Base-by-base conservation (phyloP, 2,113 vertebrate genomes). In the Tragelaphus imberbis region DNA sequence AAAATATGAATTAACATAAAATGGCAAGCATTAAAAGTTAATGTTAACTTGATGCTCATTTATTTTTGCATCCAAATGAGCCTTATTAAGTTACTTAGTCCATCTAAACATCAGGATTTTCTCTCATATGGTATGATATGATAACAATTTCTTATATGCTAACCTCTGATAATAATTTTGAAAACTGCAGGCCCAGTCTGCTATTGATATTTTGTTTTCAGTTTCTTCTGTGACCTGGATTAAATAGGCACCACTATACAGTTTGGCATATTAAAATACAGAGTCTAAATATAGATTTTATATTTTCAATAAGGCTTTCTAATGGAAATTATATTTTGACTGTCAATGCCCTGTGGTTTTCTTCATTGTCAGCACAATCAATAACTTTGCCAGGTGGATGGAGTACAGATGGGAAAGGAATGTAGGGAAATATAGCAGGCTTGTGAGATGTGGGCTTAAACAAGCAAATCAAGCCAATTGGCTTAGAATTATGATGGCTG, bases 1-100 rank as follows among this genome's bases (percentile, higher is more conserved):
- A 99, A 99, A 98, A 98, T 98, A 98, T 58, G 94, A 98, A 99
- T 99, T 98, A 99, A 93, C 98, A 98, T 98, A 97, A 98, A 98
- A 98, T 98, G 98, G 97, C 97, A 98, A 98, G 95, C 98, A 98
- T 98, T 98, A 98, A 98, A 98, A 98, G 98, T 99, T 98, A 98
- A 98, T 98, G 98, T 98, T 97, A 97, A 98, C 98, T 97, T 93
- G 97, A 92, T 98, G 95, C 96, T 98, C 97, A 97, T 98, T 98
- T 99, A 97, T 90, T 97, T 98, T 98, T 98, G 97, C 98, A 99
- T 99, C 97, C 97, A 98, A 98, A 98, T 99, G 98, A 98, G 59
- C 96, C 98, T 97, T 98, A 98, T 97, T 98, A 98, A 97, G 97
- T 96, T 97, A 98, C 92, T 90, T 82, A 96, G 97, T 97, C 98